phyloP scores from a whole-genome alignment of 2,113 vertebrate species.

The Phylloscopus trochiloides region DNA sequence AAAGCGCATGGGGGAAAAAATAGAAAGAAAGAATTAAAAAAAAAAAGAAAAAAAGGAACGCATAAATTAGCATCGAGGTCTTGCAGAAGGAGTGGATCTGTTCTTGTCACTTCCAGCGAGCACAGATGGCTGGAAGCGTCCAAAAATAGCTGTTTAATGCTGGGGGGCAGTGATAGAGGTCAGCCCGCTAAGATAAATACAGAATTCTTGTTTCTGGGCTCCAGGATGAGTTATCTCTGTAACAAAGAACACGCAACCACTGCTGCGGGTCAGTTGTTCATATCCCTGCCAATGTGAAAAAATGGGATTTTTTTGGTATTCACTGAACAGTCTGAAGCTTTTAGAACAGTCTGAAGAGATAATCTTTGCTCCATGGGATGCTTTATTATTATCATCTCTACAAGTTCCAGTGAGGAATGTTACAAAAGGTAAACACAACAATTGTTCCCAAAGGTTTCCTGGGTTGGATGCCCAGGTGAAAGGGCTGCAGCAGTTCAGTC shows the following conservation, averaged over 20 bases:
- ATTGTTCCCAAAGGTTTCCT: background rate
- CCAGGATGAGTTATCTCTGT: background rate
- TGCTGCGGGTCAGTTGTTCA: accelerated
- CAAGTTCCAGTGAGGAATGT: background rate
- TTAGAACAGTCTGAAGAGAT: background rate
- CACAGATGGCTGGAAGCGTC: background rate
- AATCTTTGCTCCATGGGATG: background rate
- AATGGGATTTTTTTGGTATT: background rate
- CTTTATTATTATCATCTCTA: accelerated
- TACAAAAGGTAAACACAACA: background rate
- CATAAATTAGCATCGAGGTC: background rate
- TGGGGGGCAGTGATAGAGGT: background rate
- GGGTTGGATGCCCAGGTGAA: background rate
- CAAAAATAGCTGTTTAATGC: background rate
- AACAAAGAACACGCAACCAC: accelerated
- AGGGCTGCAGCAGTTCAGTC: background rate
- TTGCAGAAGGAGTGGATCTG: background rate
- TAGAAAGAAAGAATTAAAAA: background rate
- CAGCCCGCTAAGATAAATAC: background rate
- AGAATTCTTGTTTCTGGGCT: background rate
- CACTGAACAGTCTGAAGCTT: background rate
- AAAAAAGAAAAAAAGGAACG: accelerated
- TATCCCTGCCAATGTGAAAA: background rate
- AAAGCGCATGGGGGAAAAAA: background rate
- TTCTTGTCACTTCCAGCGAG: background rate